Conservation (phyloP, 2,113 vertebrate species). For the zebrafish (Danio rerio) region DNA sequence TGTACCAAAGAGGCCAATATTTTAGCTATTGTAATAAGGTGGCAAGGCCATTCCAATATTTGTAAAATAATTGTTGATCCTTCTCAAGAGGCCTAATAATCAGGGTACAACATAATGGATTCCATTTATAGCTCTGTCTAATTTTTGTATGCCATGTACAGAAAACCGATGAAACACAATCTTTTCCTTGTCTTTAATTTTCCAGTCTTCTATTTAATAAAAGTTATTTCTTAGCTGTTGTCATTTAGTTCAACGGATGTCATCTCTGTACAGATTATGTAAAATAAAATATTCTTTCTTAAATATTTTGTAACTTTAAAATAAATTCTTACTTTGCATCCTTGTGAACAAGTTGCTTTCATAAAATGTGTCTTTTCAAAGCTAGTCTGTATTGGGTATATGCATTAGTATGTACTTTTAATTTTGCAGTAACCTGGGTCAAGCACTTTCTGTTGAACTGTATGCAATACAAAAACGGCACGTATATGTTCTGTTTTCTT, state of each 20-base stretch:
- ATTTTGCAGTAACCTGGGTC: too few species aligned
- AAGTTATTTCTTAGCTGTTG: constrained; percentile 91
- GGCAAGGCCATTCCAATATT: constrained; percentile 84
- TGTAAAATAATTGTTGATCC: constrained; percentile 79
- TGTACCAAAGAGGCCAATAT: constrained; percentile 97
- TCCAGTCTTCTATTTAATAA: constrained; percentile 98
- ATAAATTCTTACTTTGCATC: constrained; percentile 66
- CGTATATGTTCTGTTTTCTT: too few species aligned
- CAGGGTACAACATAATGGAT: constrained; percentile 90
- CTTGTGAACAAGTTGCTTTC: constrained; percentile 24
- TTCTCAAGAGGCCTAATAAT: constrained; percentile 88
- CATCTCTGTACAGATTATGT: constrained; percentile 98
- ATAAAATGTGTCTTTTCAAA: background rate
- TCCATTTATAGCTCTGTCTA: constrained; percentile 85
- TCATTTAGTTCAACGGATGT: constrained; percentile 96
- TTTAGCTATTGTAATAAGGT: constrained; percentile 88
- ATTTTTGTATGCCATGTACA: constrained; percentile 86
- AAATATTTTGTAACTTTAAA: constrained; percentile 77
- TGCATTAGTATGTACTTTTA: too few species aligned
- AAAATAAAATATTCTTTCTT: constrained; percentile 82
- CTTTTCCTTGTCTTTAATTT: constrained; percentile 76
- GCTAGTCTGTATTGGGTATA: too few species aligned
- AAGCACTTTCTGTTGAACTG: too few species aligned
- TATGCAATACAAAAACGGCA: too few species aligned
- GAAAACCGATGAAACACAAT: constrained; percentile 83